These are phyloP conservation scores for Yasuhikotakia modesta DNA, from an alignment of 2,797 vertebrate species.

Conservation along the genomic window DNA sequence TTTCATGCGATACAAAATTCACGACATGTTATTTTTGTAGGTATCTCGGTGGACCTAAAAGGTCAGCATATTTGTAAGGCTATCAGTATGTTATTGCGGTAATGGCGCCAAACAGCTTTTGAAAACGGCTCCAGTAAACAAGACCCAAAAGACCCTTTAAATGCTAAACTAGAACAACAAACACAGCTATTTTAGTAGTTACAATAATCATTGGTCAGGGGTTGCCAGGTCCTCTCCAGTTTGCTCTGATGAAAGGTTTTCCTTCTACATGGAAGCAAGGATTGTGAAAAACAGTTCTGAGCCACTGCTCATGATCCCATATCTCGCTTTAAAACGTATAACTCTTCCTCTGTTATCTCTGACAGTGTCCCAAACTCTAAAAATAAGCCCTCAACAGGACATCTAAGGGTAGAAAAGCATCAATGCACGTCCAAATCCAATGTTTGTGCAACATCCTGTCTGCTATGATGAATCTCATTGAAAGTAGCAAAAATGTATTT, in stretches of 20 bases:
- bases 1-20: not conserved
- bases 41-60: slow-evolving; percentile 16
- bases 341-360: slow-evolving; percentile 1
- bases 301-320: slow-evolving; percentile 5
- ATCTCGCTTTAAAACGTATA: not conserved
- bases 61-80: slow-evolving; percentile 21
- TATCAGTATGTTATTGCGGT: slow-evolving; percentile 20
- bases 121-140: not conserved
- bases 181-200: slow-evolving; percentile 29
- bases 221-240: slow-evolving; percentile 41
- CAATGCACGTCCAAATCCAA: not conserved
- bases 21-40: slow-evolving; percentile 36
- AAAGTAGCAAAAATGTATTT: not conserved
- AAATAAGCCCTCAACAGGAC: not conserved
- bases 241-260: slow-evolving; percentile 48
- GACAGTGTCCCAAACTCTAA: slow-evolving; percentile 3
- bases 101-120: slow-evolving; percentile 23
- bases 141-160: slow-evolving; percentile 25
- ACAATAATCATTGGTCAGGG: slow-evolving; percentile 38
- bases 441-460: not conserved
- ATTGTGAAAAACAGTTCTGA: slow-evolving; percentile 30
- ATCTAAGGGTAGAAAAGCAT: not conserved
- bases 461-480: not conserved
- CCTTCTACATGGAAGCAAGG: slow-evolving; percentile 18
- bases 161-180: slow-evolving; percentile 44